Evolutionary conservation across 2,113 vertebrate species (phyloP).

Genomic region (Orthonyx spaldingii): DNA sequence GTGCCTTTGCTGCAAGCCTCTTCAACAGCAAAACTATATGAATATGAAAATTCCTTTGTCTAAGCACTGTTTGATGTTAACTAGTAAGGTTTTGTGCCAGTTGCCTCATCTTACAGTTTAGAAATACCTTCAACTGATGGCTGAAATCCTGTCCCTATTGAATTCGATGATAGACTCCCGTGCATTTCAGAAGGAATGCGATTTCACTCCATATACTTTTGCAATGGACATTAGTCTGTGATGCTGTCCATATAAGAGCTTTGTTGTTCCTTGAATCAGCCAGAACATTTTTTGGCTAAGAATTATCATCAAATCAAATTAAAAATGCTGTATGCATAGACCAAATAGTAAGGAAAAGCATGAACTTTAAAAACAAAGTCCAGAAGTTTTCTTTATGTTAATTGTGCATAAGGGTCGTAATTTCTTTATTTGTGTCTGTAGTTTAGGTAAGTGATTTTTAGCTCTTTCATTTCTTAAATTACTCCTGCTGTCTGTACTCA

Average conservation of each 20-base stretch:
- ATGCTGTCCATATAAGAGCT: neutral
- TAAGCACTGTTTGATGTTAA: neutral
- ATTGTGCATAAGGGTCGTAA: accelerated
- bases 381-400: neutral
- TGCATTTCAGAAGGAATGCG: neutral
- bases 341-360: neutral
- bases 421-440: neutral
- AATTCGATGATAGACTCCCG: neutral
- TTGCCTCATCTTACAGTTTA: neutral
- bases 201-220: neutral
- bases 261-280: neutral
- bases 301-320: neutral
- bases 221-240: neutral
- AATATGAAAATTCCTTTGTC: neutral
- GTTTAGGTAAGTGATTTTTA: neutral
- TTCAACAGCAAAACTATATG: neutral
- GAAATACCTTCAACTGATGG: neutral
- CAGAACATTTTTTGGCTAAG: neutral
- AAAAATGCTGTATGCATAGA: neutral
- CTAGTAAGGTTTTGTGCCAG: neutral
- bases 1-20: neutral
- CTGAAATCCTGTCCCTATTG: neutral
- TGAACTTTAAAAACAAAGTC: neutral
- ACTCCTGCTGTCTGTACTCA: neutral
- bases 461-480: neutral